Evolutionary conservation across 1,140 invertebrate species (phyloP).

Genomic region (Trissolcus basalis): DNA sequence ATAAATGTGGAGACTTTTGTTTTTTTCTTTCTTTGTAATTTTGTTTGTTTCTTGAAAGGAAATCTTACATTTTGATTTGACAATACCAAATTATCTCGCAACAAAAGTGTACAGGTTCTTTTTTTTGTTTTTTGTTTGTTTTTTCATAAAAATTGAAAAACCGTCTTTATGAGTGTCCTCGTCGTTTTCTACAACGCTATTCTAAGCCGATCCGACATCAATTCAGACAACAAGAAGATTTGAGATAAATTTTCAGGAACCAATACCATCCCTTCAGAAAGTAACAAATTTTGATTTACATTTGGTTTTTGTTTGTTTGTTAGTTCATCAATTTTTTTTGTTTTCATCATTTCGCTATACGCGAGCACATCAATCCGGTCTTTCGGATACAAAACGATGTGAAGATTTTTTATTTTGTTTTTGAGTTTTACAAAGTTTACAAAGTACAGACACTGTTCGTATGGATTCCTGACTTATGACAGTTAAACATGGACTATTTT

Average conservation of each 20-base stretch:
- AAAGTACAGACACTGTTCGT: slow-evolving; percentile 20
- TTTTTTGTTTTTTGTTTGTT: slow-evolving; percentile 2
- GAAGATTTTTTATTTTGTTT: too few relatives aligned
- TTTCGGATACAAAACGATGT: not conserved
- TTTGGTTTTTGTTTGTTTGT: slow-evolving; percentile 11
- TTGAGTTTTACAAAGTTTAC: slow-evolving; percentile 5
- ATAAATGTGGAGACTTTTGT: too few relatives aligned
- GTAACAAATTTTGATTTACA: slow-evolving; percentile 49
- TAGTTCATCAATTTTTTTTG: slow-evolving; percentile 3
- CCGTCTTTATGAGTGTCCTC: slow-evolving; percentile 56
- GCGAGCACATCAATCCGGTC: too few relatives aligned
- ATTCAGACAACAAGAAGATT: slow-evolving; percentile 56
- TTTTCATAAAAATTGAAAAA: too few relatives aligned
- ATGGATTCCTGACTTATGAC: slow-evolving; percentile 40
- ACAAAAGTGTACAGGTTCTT: slow-evolving; percentile 14
- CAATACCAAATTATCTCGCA: too few relatives aligned
- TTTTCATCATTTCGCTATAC: too few relatives aligned
- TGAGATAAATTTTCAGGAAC: slow-evolving; percentile 54
- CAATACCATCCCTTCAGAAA: slow-evolving; percentile 52
- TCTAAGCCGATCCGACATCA: slow-evolving; percentile 54
- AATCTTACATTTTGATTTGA: too few relatives aligned
- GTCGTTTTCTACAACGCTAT: slow-evolving; percentile 56
- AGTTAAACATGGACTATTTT: slow-evolving; percentile 27
- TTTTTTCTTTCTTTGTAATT: not conserved
- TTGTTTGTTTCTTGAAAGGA: not conserved